phyloP scores from a whole-genome alignment of 2,797 vertebrate genomes.

The Hapalemur alaotrensis region DNA sequence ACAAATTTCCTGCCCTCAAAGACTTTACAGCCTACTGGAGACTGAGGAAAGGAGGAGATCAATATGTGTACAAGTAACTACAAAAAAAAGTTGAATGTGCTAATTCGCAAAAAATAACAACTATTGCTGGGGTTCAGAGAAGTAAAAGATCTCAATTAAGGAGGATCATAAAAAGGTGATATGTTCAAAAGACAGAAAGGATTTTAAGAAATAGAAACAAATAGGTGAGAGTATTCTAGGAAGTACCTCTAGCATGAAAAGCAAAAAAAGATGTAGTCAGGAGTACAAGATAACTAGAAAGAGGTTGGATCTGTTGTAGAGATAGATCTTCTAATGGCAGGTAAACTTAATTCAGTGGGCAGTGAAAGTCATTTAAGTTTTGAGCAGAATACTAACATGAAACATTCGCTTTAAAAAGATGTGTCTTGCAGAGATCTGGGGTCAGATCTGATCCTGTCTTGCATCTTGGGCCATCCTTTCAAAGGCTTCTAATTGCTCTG shows the following conservation, averaged over 20 bases:
- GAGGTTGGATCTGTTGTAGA: background rate
- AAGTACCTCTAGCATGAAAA: background rate
- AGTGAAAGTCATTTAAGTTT: background rate
- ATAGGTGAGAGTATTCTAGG: background rate
- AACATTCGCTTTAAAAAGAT: background rate
- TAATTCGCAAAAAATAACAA: background rate
- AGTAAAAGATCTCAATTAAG: background rate
- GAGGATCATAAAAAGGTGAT: background rate
- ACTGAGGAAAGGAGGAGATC: background rate
- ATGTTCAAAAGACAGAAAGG: background rate
- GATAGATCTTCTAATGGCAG: background rate
- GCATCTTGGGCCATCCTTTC: background rate
- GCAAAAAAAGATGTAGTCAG: background rate
- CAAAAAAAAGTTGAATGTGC: background rate
- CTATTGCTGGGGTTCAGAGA: background rate
- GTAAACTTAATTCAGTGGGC: background rate
- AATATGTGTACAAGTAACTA: background rate
- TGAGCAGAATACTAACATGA: background rate
- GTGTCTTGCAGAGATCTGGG: background rate
- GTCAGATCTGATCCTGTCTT: background rate
- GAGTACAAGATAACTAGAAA: background rate
- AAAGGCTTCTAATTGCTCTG: background rate
- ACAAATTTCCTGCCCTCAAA: background rate
- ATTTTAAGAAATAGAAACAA: conserved; percentile 13
- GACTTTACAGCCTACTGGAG: background rate